These are phyloP conservation scores for Tetheella fluctuosa DNA, from an alignment of 2,888 invertebrate genomes.

Conservation along the genomic window DNA sequence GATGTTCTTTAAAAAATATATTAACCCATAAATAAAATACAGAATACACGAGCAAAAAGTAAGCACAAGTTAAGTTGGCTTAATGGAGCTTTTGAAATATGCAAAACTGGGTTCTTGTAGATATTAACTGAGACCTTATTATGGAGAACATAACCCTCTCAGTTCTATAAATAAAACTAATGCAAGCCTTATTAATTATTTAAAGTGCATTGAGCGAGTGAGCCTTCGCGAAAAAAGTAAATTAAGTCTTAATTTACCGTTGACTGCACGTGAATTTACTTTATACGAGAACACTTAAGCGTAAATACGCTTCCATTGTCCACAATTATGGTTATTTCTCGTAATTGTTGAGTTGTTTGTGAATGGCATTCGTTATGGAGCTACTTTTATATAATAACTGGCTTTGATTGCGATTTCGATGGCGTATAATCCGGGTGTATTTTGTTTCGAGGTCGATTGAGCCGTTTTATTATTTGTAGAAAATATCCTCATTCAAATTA, in stretches of 20 bases:
- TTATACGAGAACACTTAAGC: neutral
- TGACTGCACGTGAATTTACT: constrained; percentile 11
- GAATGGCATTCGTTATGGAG: neutral
- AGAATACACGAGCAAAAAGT: too few relatives aligned
- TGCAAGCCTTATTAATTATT: constrained; percentile 52
- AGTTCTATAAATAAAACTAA: constrained; percentile 33
- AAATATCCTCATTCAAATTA: neutral
- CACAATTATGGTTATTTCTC: neutral
- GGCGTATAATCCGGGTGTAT: neutral
- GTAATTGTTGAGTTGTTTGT: neutral
- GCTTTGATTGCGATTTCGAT: neutral
- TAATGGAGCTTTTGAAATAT: constrained; percentile 38
- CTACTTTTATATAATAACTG: neutral
- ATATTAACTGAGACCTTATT: constrained; percentile 42
- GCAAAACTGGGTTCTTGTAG: constrained; percentile 44
- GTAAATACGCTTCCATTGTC: constrained; percentile 6
- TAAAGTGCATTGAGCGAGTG: constrained; percentile 45
- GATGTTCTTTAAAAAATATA: too few relatives aligned
- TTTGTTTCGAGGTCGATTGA: neutral
- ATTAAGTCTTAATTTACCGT: constrained; percentile 17
- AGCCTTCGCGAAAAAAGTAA: constrained; percentile 29
- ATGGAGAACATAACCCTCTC: constrained; percentile 19
- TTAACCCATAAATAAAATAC: too few relatives aligned
- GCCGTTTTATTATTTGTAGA: neutral
- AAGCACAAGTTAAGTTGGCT: too few relatives aligned